phyloP scores from a whole-genome alignment of 2,113 vertebrate genomes.

The Hypanus sabinus region DNA sequence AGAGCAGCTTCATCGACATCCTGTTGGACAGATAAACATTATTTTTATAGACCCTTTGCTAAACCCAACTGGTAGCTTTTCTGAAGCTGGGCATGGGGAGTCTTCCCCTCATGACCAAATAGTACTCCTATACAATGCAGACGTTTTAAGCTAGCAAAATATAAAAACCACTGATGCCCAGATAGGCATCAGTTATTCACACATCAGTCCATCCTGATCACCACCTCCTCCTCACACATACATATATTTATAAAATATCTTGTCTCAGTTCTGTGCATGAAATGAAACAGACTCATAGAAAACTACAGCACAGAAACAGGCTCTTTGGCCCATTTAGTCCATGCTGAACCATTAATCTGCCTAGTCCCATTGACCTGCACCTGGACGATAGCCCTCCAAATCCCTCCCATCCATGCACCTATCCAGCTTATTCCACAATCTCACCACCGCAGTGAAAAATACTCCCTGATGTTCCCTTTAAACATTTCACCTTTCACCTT shows the following conservation, averaged over 20 bases:
- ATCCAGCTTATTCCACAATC: too few relatives aligned
- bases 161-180: neutral
- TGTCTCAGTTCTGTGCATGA: neutral
- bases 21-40: slow-evolving; percentile 49
- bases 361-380: too few relatives aligned
- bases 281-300: neutral
- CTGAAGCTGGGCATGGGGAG: neutral
- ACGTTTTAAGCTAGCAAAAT: neutral
- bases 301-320: too few relatives aligned
- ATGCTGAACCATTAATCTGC: too few relatives aligned
- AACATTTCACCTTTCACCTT: too few relatives aligned
- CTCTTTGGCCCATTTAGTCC: too few relatives aligned
- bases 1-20: slow-evolving; percentile 90
- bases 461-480: too few relatives aligned
- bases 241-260: neutral
- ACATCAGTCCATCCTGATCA: neutral
- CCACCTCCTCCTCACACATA: neutral
- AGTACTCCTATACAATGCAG: neutral
- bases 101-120: neutral
- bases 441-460: too few relatives aligned
- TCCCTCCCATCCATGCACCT: too few relatives aligned
- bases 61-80: neutral
- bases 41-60: neutral
- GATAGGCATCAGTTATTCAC: neutral
- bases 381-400: too few relatives aligned